These are phyloP conservation scores for Ageneiosus marmoratus DNA, from an alignment of 2,113 vertebrate species.

Conservation along the genomic window DNA sequence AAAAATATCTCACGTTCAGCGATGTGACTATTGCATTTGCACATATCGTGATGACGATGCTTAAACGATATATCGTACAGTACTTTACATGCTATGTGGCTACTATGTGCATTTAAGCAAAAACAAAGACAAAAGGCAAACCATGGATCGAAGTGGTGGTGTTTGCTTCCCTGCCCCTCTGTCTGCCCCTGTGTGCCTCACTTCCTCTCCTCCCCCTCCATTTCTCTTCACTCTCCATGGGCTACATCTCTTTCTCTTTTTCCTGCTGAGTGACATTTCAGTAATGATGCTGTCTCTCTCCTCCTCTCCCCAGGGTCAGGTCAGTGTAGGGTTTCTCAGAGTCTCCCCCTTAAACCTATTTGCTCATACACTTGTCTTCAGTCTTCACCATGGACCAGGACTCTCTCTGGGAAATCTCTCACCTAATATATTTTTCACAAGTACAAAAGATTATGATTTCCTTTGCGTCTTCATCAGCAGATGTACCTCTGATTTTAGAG, in stretches of 20 bases:
- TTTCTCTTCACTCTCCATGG: conserved; percentile 17
- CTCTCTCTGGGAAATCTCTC: background rate
- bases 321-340: conserved; percentile 26
- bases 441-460: too few relatives aligned
- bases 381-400: background rate
- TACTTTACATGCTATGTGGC: background rate
- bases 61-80: too few relatives aligned
- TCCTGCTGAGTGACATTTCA: conserved; percentile 66
- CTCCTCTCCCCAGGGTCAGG: conserved; percentile 35
- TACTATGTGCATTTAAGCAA: conserved; percentile 51
- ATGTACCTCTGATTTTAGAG: background rate
- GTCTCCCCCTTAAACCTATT: background rate
- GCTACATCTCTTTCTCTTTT: conserved; percentile 43
- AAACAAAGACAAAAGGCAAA: conserved; percentile 56
- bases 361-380: background rate
- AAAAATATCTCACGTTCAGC: too few relatives aligned
- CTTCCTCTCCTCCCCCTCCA: conserved; percentile 5
- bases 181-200: background rate
- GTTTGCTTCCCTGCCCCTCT: background rate
- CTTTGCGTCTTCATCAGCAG: background rate
- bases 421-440: background rate
- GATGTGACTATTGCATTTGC: too few relatives aligned
- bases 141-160: conserved; percentile 17
- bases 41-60: too few relatives aligned
- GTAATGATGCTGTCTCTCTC: conserved; percentile 60